A percentile compares a stretch with the other conserved stretches of the same genome.
Evolutionary conservation across 2,888 invertebrate species (phyloP).

Genomic region (Uropetala carovei): DNA sequence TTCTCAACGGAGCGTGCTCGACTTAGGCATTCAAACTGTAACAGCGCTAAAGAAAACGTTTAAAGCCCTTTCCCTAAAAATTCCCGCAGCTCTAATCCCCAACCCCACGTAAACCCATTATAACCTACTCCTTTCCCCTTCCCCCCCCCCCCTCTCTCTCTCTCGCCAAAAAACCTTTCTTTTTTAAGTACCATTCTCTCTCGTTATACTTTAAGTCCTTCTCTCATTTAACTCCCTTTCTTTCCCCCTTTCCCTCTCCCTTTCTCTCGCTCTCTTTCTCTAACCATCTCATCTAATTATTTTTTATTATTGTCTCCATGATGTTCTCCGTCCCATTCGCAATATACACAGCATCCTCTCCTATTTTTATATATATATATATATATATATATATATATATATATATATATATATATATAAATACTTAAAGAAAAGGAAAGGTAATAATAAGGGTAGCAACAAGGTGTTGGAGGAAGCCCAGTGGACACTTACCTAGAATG

Average conservation of each 20-base stretch:
- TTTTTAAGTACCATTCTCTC: constrained; percentile 7
- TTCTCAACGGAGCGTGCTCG: background rate
- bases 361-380: too few relatives aligned
- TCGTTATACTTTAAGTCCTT: background rate
- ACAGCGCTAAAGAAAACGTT: constrained; percentile 46
- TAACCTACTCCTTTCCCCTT: background rate
- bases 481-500: too few relatives aligned
- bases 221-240: background rate
- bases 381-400: too few relatives aligned
- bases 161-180: too few relatives aligned
- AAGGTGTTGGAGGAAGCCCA: too few relatives aligned
- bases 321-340: too few relatives aligned
- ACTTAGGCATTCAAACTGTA: constrained; percentile 35
- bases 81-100: constrained; percentile 29
- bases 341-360: too few relatives aligned
- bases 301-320: too few relatives aligned
- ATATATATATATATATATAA: too few relatives aligned
- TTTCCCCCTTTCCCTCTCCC: background rate
- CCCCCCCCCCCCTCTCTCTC: background rate
- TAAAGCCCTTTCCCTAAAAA: constrained; percentile 22
- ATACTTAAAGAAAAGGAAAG: too few relatives aligned
- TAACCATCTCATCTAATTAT: background rate
- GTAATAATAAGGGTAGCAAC: too few relatives aligned
- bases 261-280: background rate
- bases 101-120: constrained; percentile 34